Conservation (phyloP, 2,888 invertebrate species). For the Ichneumoninae sp. region DNA sequence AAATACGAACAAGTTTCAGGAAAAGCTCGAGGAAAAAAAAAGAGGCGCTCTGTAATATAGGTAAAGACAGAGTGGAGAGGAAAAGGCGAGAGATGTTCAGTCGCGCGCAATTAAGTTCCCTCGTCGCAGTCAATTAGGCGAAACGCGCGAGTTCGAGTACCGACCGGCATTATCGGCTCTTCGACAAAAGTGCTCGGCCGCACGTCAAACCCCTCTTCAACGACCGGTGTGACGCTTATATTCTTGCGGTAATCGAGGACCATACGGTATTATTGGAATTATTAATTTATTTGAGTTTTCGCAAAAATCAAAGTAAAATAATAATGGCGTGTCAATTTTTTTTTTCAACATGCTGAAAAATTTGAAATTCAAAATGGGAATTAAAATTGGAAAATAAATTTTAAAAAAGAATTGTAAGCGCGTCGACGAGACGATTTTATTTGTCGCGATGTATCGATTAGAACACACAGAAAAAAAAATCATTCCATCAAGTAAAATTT, state of each 20-base stretch:
- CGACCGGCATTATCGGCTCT: conserved; percentile 42
- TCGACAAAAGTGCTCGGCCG: conserved; percentile 28
- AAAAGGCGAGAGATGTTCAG: conserved; percentile 33
- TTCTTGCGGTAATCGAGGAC: neutral
- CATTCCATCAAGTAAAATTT: too few relatives aligned
- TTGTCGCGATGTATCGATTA: too few relatives aligned
- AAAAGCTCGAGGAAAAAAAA: conserved; percentile 9
- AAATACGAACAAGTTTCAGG: neutral
- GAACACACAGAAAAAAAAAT: too few relatives aligned
- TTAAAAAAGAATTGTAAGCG: too few relatives aligned
- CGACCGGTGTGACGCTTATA: conserved; percentile 17
- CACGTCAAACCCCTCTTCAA: neutral
- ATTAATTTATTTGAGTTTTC: neutral
- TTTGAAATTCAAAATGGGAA: too few relatives aligned
- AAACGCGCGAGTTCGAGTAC: conserved; percentile 37
- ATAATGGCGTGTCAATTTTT: neutral
- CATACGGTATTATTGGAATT: neutral
- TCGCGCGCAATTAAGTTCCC: conserved; percentile 53
- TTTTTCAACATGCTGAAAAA: neutral
- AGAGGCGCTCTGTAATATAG: neutral
- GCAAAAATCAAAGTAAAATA: neutral
- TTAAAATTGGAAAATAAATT: too few relatives aligned
- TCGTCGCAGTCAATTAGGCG: conserved; percentile 51
- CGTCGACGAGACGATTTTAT: too few relatives aligned
- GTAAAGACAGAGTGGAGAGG: neutral